phyloP scores from a whole-genome alignment of 2,888 invertebrate genomes.

The Eupsilia transversa region DNA sequence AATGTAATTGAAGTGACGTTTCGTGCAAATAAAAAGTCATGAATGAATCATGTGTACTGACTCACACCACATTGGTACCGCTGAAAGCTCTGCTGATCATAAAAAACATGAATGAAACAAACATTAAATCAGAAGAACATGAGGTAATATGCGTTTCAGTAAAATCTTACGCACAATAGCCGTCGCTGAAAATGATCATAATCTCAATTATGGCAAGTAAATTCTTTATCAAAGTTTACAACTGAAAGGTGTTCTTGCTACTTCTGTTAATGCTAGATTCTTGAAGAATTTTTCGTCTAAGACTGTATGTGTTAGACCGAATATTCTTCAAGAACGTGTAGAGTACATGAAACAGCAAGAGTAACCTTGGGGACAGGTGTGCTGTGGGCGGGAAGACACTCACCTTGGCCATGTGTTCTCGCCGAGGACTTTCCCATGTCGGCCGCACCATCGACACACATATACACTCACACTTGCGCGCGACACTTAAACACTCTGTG shows the following conservation, averaged over 20 bases:
- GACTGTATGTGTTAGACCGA: too few relatives aligned
- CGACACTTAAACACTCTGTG: constrained; percentile 85
- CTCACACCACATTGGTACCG: constrained; percentile 39
- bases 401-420: constrained; percentile 91
- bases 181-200: not conserved
- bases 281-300: constrained; percentile 15
- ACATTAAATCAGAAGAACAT: constrained; percentile 16
- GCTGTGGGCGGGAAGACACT: constrained; percentile 77
- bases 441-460: constrained; percentile 90
- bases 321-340: too few relatives aligned
- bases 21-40: constrained; percentile 54
- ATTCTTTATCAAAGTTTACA: not conserved
- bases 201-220: constrained; percentile 17
- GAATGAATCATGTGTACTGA: constrained; percentile 55
- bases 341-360: constrained; percentile 62
- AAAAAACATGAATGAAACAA: constrained; percentile 44
- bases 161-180: constrained; percentile 13
- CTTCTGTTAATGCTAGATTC: constrained; percentile 13
- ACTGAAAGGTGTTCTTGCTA: not conserved
- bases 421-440: constrained; percentile 91
- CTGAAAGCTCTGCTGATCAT: constrained; percentile 49
- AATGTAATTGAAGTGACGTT: constrained; percentile 49
- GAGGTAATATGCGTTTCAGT: constrained; percentile 1
- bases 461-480: constrained; percentile 85
- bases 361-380: constrained; percentile 78